Conservation (phyloP, 2,888 invertebrate genomes). For the Lithosia quadra region DNA sequence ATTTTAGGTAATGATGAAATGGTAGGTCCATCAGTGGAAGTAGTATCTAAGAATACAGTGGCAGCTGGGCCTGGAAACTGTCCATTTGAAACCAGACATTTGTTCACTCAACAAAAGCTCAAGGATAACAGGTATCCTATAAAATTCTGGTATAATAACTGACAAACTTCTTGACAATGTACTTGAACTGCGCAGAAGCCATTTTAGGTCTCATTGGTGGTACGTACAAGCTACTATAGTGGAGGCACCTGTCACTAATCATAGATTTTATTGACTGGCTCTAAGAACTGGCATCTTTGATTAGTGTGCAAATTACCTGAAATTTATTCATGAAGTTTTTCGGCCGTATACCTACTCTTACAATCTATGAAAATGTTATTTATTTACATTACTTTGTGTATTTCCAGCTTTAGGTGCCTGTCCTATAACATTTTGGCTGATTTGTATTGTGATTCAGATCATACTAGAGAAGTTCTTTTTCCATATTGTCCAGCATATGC, state of each 20-base stretch:
- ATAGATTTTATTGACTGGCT: too few species aligned
- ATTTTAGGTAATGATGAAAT: slow-evolving; percentile 79
- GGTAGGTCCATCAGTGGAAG: slow-evolving; percentile 88
- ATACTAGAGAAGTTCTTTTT: slow-evolving; percentile 90
- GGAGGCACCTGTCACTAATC: too few species aligned
- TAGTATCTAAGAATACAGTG: slow-evolving; percentile 87
- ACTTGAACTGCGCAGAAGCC: too few species aligned
- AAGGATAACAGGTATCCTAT: slow-evolving; percentile 84
- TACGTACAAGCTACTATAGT: too few species aligned
- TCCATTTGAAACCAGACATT: slow-evolving; percentile 93
- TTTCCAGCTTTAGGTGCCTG: slow-evolving; percentile 91
- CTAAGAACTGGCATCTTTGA: too few species aligned
- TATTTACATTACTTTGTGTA: neutral
- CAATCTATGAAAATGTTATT: neutral
- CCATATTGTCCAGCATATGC: slow-evolving; percentile 95
- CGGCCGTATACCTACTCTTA: neutral
- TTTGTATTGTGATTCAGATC: slow-evolving; percentile 95
- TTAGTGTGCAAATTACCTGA: too few species aligned
- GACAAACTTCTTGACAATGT: too few species aligned
- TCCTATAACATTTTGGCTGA: slow-evolving; percentile 97
- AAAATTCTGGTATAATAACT: neutral
- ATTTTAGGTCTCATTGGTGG: neutral
- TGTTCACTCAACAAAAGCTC: slow-evolving; percentile 88
- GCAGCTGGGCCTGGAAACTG: slow-evolving; percentile 92
- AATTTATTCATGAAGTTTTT: too few species aligned